Percentiles rank a stretch among this genome's conserved stretches.
These are phyloP conservation scores for Cyclophora punctaria DNA, from an alignment of 2,888 invertebrate species.

Conservation along the genomic window DNA sequence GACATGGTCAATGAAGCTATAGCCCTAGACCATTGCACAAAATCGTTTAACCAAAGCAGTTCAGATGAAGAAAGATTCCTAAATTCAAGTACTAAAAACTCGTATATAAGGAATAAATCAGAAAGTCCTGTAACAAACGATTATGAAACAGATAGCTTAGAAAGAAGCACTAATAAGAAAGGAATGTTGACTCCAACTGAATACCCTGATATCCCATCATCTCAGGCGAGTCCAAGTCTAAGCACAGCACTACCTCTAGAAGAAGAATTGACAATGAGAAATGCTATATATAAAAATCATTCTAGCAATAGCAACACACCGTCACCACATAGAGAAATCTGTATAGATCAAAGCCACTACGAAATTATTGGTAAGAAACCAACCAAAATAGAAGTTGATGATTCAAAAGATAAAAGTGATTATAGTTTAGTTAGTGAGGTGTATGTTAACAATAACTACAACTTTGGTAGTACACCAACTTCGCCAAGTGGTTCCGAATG, in stretches of 20 bases:
- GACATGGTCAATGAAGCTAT: constrained; percentile 81
- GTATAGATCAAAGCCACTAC: constrained; percentile 53
- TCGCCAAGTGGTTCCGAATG: constrained; percentile 75
- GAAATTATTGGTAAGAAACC: constrained; percentile 48
- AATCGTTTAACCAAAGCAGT: constrained; percentile 54
- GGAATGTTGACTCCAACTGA: constrained; percentile 76
- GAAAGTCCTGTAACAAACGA: constrained; percentile 72
- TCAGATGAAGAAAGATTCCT: constrained; percentile 63
- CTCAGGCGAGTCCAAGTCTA: constrained; percentile 83
- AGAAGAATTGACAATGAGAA: constrained; percentile 86
- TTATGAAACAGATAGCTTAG: constrained; percentile 84
- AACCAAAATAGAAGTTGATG: not conserved
- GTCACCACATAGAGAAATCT: constrained; percentile 52
- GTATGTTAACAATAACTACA: constrained; percentile 84
- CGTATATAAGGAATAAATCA: constrained; percentile 43
- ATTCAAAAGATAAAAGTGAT: constrained; percentile 42
- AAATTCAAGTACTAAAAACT: constrained; percentile 20
- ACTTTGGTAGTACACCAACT: constrained; percentile 76
- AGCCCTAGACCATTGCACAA: constrained; percentile 67
- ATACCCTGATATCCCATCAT: constrained; percentile 78
- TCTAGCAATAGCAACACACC: constrained; percentile 73
- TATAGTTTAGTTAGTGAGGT: constrained; percentile 86
- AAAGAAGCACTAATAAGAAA: constrained; percentile 73
- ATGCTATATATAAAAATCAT: constrained; percentile 80
- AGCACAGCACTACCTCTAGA: constrained; percentile 85